A percentile compares a stretch with the other conserved stretches of the same genome.
Evolutionary conservation across 2,888 invertebrate species (phyloP).

Genomic region (Polyommatus icarus): DNA sequence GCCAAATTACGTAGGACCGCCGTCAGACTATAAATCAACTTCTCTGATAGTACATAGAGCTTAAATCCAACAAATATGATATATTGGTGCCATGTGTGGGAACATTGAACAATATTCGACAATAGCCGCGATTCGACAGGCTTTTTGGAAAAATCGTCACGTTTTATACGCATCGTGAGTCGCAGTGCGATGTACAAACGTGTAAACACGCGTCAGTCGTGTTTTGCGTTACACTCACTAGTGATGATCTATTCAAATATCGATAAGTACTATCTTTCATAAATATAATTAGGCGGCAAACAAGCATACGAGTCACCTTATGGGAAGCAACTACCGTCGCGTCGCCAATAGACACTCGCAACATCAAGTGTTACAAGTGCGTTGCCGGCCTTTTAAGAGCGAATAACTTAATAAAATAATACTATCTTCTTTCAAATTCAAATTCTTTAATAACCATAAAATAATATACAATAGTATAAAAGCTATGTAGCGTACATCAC

Average conservation of each 20-base stretch:
- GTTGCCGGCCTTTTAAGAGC: too few species aligned
- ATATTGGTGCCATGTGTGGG: not conserved
- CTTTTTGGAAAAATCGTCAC: conserved; percentile 56
- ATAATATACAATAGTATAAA: too few species aligned
- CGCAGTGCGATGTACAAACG: conserved; percentile 50
- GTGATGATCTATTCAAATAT: conserved; percentile 41
- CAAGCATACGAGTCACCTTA: not conserved
- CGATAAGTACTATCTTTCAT: conserved; percentile 28
- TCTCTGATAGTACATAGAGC: not conserved
- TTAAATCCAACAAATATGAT: not conserved
- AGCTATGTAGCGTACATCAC: too few species aligned
- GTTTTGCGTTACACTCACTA: conserved; percentile 42
- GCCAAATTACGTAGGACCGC: too few species aligned
- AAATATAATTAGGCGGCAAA: not conserved
- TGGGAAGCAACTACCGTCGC: not conserved
- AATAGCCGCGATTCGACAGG: conserved; percentile 54
- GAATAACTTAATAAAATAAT: too few species aligned
- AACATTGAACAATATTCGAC: conserved; percentile 36
- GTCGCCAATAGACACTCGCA: not conserved
- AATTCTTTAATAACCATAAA: too few species aligned
- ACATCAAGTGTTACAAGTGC: not conserved
- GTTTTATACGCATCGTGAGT: conserved; percentile 54
- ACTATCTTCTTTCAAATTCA: too few species aligned
- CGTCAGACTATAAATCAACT: too few species aligned
- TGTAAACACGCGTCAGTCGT: too few species aligned